These are phyloP conservation scores for Drosophila mercatorum DNA, from an alignment of 2,888 invertebrate genomes.

Conservation along the genomic window DNA sequence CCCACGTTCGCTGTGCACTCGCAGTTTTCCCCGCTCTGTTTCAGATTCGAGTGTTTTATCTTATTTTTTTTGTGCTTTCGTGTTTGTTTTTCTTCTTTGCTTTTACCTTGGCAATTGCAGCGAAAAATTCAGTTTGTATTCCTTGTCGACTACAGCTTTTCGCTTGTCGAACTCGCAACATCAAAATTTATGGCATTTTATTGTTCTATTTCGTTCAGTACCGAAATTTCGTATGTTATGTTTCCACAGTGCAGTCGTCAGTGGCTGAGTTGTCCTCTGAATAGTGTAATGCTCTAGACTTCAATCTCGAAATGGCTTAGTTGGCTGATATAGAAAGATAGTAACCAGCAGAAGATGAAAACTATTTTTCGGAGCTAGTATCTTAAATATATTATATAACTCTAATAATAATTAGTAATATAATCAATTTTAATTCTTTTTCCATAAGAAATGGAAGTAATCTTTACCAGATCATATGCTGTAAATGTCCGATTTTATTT, in stretches of 20 bases:
- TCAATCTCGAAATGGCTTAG: neutral
- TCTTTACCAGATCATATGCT: neutral
- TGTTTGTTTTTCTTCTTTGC: neutral
- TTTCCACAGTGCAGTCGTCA: neutral
- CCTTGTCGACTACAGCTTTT: conserved; percentile 11
- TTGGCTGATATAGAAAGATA: neutral
- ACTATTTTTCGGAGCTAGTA: neutral
- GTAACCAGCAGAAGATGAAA: neutral
- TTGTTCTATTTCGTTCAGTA: conserved; percentile 11
- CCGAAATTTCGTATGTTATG: neutral
- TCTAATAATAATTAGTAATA: neutral
- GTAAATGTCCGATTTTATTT: neutral
- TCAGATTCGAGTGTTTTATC: conserved; percentile 19
- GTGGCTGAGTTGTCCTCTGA: neutral
- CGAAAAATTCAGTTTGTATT: conserved; percentile 7
- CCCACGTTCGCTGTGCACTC: conserved; percentile 18
- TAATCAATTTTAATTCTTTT: too few species aligned
- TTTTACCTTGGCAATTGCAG: conserved; percentile 28
- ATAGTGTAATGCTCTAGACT: neutral
- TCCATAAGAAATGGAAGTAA: too few species aligned
- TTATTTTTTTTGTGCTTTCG: neutral
- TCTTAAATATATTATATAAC: neutral
- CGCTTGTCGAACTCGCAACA: conserved; percentile 15
- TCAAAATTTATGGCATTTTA: conserved; percentile 20
- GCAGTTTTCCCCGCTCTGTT: conserved; percentile 15